These are phyloP conservation scores for Endotricha flammealis DNA, from an alignment of 2,888 invertebrate genomes.

Conservation along the genomic window DNA sequence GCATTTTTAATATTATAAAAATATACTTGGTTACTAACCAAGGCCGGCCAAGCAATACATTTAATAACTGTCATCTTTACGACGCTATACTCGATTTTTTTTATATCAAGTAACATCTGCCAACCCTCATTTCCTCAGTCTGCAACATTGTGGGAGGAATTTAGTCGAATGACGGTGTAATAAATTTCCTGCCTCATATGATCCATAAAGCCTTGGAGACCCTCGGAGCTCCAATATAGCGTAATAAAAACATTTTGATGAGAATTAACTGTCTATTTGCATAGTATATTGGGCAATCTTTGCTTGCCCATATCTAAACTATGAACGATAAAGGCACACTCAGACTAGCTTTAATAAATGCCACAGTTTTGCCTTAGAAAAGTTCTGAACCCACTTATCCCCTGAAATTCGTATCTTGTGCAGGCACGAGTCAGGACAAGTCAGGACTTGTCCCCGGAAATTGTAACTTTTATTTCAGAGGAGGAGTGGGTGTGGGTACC, in stretches of 20 bases:
- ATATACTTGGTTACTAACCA: too few species aligned
- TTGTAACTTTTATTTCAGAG: too few species aligned
- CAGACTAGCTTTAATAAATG: background rate
- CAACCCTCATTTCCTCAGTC: constrained; percentile 52
- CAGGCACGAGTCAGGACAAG: too few species aligned
- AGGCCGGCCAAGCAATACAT: constrained; percentile 23
- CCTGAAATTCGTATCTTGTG: too few species aligned
- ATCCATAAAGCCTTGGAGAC: constrained; percentile 47
- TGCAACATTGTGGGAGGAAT: constrained; percentile 51
- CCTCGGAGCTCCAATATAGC: constrained; percentile 26
- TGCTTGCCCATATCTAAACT: constrained; percentile 10
- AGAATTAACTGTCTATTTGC: constrained; percentile 29
- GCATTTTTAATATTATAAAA: too few species aligned
- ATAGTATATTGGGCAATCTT: constrained; percentile 19
- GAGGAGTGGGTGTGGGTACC: too few species aligned
- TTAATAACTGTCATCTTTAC: constrained; percentile 51
- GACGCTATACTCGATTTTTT: constrained; percentile 22
- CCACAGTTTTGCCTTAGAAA: too few species aligned
- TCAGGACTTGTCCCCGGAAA: too few species aligned
- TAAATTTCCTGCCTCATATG: constrained; percentile 54
- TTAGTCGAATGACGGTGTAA: constrained; percentile 58
- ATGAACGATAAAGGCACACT: constrained; percentile 1
- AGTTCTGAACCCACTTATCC: too few species aligned
- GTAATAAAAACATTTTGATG: constrained; percentile 30
- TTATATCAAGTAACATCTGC: constrained; percentile 45